phyloP scores from a whole-genome alignment of 2,888 invertebrate species.

The Oligia strigilis region DNA sequence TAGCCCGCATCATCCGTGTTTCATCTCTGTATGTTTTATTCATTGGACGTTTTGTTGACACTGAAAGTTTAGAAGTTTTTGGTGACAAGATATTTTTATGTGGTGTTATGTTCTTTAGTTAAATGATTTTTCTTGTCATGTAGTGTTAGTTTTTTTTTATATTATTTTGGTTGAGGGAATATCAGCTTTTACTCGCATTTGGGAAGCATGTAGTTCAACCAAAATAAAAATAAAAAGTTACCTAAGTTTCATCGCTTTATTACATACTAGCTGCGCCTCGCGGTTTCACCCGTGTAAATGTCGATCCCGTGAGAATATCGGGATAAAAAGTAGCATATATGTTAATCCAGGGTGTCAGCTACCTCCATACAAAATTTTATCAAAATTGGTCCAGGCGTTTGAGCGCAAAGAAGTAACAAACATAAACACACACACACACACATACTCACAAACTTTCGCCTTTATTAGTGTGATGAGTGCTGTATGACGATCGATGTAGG shows the following conservation, averaged over 20 bases:
- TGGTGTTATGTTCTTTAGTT: conserved; percentile 25
- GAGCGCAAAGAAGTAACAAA: too few species aligned
- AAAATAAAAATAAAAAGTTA: not conserved
- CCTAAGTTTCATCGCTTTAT: not conserved
- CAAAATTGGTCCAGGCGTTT: too few species aligned
- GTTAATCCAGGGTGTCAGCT: too few species aligned
- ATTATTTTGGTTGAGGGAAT: not conserved
- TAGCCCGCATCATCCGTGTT: too few species aligned
- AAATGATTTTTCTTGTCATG: conserved; percentile 20
- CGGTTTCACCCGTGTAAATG: too few species aligned
- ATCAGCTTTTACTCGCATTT: not conserved
- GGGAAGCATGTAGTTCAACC: not conserved
- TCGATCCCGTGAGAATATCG: too few species aligned
- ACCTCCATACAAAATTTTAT: too few species aligned
- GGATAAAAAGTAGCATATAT: too few species aligned
- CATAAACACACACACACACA: too few species aligned
- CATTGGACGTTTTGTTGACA: conserved; percentile 54
- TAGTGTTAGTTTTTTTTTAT: not conserved
- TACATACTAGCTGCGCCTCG: too few species aligned
- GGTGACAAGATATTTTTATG: conserved; percentile 30
- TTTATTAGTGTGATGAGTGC: too few species aligned
- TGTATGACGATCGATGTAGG: not conserved
- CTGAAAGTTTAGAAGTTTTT: conserved; percentile 48
- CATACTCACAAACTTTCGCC: too few species aligned
- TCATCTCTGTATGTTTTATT: conserved; percentile 56